A percentile compares a stretch with the other conserved stretches of the same genome.
phyloP scores from a whole-genome alignment of 2,797 vertebrate species.

The Micropoecilia bifurca region DNA sequence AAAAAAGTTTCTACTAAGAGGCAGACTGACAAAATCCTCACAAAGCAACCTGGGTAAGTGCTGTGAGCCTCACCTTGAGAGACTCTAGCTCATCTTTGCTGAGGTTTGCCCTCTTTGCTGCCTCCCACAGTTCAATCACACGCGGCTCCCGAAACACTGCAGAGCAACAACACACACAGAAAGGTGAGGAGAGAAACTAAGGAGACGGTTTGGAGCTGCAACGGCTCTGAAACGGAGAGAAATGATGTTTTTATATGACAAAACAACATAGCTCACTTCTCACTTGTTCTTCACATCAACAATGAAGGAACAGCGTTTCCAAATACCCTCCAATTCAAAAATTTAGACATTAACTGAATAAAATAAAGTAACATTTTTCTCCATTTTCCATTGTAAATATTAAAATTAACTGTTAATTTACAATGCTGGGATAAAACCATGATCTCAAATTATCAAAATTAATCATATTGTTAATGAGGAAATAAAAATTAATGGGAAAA shows the following conservation, averaged over 20 bases:
- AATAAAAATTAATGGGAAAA: not conserved
- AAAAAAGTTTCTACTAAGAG: not conserved
- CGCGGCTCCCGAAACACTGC: conserved; percentile 94
- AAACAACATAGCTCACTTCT: not conserved
- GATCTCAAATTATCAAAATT: not conserved
- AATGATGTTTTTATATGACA: not conserved
- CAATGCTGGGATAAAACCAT: not conserved
- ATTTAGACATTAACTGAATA: not conserved
- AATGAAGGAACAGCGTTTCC: not conserved
- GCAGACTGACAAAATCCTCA: not conserved
- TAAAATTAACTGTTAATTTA: not conserved
- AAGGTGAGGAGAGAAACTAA: conserved; percentile 17
- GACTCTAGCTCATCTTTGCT: conserved; percentile 90
- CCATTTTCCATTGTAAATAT: not conserved
- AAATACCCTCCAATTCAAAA: not conserved
- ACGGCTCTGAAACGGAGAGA: not conserved
- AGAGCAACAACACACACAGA: conserved; percentile 6
- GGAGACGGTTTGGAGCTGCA: conserved; percentile 26
- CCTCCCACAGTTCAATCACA: conserved; percentile 96
- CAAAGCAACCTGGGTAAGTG: not conserved
- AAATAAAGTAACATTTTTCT: not conserved
- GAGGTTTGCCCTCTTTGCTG: conserved; percentile 91
- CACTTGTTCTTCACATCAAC: not conserved
- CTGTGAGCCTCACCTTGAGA: conserved; percentile 84
- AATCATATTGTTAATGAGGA: not conserved